A percentile compares a stretch with the other conserved stretches of the same genome.
phyloP scores from a whole-genome alignment of 2,113 vertebrate genomes.

The Aldabrachelys gigantea region DNA sequence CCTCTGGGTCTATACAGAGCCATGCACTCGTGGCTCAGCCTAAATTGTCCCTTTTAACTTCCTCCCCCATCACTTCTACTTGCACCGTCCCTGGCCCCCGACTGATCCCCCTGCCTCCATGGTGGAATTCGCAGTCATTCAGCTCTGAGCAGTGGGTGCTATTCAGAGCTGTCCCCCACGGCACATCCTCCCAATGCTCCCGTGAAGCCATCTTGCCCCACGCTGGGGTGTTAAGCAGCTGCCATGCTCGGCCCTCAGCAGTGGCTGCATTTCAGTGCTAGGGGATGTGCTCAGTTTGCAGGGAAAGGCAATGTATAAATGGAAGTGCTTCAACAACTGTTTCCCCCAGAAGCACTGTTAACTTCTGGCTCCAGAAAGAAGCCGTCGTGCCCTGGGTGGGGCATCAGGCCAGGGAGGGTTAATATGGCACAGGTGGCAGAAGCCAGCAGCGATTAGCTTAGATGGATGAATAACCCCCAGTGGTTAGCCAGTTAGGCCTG shows the following conservation, averaged over 20 bases:
- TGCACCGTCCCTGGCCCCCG: accelerated
- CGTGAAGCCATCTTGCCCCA: background rate
- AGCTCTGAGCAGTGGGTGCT: background rate
- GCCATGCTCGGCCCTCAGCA: background rate
- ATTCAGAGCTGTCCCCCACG: background rate
- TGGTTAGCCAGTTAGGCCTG: background rate
- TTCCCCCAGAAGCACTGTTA: background rate
- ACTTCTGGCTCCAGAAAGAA: background rate
- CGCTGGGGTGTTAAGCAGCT: background rate
- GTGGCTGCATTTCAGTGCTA: background rate
- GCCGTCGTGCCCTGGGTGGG: background rate
- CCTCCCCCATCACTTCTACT: background rate
- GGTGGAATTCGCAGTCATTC: background rate
- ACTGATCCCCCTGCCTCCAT: background rate
- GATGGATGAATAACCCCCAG: background rate
- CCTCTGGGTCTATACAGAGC: too few species aligned
- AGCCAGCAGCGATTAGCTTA: background rate
- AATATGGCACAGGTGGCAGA: background rate
- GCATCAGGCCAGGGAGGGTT: background rate
- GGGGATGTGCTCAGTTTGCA: background rate
- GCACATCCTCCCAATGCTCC: too few species aligned
- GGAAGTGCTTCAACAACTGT: background rate
- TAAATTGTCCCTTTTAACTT: background rate
- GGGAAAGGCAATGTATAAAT: background rate
- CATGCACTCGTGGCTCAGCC: accelerated